Evolutionary conservation across 2,113 vertebrate genomes (phyloP).

Genomic region (Myotis lucifugus): DNA sequence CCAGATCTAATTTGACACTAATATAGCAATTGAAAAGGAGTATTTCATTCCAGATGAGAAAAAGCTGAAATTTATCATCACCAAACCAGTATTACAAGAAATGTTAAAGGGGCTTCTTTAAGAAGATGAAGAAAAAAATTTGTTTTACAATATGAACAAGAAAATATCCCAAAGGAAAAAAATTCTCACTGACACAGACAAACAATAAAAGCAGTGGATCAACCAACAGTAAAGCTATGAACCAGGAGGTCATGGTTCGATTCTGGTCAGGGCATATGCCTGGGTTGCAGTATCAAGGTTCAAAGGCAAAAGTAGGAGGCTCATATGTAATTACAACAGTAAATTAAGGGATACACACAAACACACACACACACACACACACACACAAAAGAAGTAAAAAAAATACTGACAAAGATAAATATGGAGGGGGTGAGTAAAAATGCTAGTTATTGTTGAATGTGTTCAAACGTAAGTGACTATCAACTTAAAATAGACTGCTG

Average conservation of each 20-base stretch:
- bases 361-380: background rate
- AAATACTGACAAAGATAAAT: background rate
- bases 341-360: background rate
- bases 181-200: background rate
- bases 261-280: too few relatives aligned
- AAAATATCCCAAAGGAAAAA: background rate
- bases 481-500: background rate
- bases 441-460: background rate
- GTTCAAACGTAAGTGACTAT: background rate
- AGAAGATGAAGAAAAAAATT: background rate
- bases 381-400: background rate
- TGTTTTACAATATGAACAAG: background rate
- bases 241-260: too few relatives aligned
- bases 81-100: background rate
- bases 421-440: background rate
- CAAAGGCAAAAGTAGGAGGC: background rate
- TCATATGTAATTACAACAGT: background rate
- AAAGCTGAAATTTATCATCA: background rate
- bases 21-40: background rate
- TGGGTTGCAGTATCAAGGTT: background rate
- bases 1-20: background rate
- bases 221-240: background rate
- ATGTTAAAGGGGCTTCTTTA: background rate
- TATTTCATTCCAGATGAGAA: background rate
- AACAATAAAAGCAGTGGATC: background rate